A percentile compares a stretch with the other conserved stretches of the same genome.
Evolutionary conservation across 1,140 invertebrate genomes (phyloP).

Genomic region (Papilio helenus): DNA sequence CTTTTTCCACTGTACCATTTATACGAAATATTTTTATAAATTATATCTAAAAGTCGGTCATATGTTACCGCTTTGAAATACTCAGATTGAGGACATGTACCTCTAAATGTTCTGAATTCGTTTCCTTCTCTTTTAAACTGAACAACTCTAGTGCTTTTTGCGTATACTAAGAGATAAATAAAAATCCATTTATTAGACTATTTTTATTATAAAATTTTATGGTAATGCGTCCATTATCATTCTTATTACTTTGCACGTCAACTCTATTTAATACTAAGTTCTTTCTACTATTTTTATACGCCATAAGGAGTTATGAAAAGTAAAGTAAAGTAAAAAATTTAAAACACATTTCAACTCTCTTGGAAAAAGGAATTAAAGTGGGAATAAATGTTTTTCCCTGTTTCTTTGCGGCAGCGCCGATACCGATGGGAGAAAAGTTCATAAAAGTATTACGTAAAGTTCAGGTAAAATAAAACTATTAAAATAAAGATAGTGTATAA

Average conservation of each 20-base stretch:
- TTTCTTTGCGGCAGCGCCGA: constrained; percentile 2
- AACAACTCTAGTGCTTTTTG: not conserved
- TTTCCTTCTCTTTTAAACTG: not conserved
- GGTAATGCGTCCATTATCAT: not conserved
- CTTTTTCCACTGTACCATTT: constrained; percentile 8
- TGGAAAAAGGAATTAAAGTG: not conserved
- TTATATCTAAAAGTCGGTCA: constrained; percentile 5
- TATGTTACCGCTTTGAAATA: constrained; percentile 1
- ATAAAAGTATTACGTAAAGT: constrained; percentile 17
- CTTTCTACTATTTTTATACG: not conserved
- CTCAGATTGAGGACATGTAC: not conserved
- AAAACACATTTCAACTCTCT: constrained; percentile 1
- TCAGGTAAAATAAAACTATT: constrained; percentile 11
- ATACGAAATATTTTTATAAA: constrained; percentile 5
- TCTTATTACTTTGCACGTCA: not conserved
- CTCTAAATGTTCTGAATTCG: not conserved
- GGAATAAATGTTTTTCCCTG: not conserved
- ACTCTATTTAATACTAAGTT: not conserved
- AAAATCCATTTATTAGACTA: not conserved
- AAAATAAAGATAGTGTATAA: not conserved
- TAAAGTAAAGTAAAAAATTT: constrained; percentile 3
- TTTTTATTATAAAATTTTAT: not conserved
- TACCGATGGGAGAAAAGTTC: constrained; percentile 17
- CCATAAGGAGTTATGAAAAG: not conserved
- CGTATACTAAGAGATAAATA: not conserved